Conservation (phyloP, 1,140 invertebrate genomes). For the Tribolium madens region DNA sequence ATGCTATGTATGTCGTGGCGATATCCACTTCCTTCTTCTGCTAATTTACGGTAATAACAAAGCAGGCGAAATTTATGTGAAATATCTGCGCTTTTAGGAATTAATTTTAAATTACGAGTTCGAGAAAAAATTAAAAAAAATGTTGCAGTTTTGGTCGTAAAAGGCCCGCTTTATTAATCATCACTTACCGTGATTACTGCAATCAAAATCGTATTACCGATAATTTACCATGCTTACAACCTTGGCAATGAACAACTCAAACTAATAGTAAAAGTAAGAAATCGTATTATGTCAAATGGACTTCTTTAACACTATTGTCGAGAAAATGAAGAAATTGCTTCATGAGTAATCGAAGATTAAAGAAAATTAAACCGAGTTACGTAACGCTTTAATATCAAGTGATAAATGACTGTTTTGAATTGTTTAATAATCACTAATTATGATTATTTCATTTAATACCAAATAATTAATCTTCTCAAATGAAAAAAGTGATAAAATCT, state of each 20-base stretch:
- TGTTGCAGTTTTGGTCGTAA: neutral
- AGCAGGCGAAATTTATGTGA: neutral
- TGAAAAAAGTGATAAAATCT: conserved; percentile 28
- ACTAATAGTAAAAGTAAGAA: conserved; percentile 8
- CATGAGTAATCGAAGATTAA: conserved; percentile 1
- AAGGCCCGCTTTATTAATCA: conserved; percentile 31
- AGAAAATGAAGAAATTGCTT: neutral
- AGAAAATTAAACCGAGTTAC: conserved; percentile 7
- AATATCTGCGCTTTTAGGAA: conserved; percentile 2
- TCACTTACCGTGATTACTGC: conserved; percentile 7
- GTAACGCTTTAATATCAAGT: conserved; percentile 31
- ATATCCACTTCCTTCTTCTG: conserved; percentile 13
- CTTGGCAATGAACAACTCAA: conserved; percentile 13
- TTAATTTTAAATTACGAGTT: conserved; percentile 2
- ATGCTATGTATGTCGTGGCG: conserved; percentile 9
- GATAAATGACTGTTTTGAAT: conserved; percentile 13
- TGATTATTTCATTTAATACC: neutral
- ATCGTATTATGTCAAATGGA: conserved; percentile 16
- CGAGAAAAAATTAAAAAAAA: neutral
- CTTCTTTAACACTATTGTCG: neutral
- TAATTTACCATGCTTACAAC: conserved; percentile 1
- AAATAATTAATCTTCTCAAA: conserved; percentile 15
- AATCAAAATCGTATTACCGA: conserved; percentile 31
- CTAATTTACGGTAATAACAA: conserved; percentile 27
- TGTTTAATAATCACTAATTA: neutral